Evolutionary conservation across 2,113 vertebrate species (phyloP).

Genomic region (Scytalopus superciliaris): DNA sequence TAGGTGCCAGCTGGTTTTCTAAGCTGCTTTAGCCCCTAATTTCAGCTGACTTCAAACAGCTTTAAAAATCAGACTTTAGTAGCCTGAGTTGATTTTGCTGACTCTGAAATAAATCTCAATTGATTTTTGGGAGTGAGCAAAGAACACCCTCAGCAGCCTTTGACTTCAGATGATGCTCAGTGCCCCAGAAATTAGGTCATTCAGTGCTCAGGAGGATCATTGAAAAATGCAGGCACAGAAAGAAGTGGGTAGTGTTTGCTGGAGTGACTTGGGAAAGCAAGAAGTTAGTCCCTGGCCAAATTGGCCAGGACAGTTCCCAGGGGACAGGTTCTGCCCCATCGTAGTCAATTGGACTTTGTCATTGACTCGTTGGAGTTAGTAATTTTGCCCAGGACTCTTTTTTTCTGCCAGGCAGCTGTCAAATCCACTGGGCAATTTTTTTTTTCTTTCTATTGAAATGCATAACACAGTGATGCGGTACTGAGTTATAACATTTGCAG

Average conservation of each 20-base stretch:
- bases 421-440: neutral
- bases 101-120: slow-evolving; percentile 50
- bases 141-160: slow-evolving; percentile 38
- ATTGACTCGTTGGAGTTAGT: slow-evolving; percentile 11
- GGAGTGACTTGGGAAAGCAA: slow-evolving; percentile 16
- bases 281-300: slow-evolving; percentile 32
- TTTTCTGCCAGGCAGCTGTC: slow-evolving; percentile 27
- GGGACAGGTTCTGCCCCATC: neutral
- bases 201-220: slow-evolving; percentile 22
- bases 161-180: slow-evolving; percentile 45
- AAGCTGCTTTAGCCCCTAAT: slow-evolving; percentile 4
- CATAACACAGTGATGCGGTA: neutral
- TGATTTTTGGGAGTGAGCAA: slow-evolving; percentile 54
- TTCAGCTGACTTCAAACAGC: slow-evolving; percentile 36
- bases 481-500: neutral
- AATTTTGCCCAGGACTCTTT: slow-evolving; percentile 9
- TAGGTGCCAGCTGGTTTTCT: slow-evolving; percentile 4
- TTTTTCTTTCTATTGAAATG: slow-evolving; percentile 24
- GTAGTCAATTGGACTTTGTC: slow-evolving; percentile 39
- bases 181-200: slow-evolving; percentile 56
- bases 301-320: slow-evolving; percentile 6
- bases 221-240: slow-evolving; percentile 37
- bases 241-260: slow-evolving; percentile 31
- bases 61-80: slow-evolving; percentile 35
- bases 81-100: slow-evolving; percentile 45